Evolutionary conservation across 1,140 invertebrate species (phyloP), one percentile per base, ranked within the genome.

Genomic region (Drosophila pandora): DNA sequence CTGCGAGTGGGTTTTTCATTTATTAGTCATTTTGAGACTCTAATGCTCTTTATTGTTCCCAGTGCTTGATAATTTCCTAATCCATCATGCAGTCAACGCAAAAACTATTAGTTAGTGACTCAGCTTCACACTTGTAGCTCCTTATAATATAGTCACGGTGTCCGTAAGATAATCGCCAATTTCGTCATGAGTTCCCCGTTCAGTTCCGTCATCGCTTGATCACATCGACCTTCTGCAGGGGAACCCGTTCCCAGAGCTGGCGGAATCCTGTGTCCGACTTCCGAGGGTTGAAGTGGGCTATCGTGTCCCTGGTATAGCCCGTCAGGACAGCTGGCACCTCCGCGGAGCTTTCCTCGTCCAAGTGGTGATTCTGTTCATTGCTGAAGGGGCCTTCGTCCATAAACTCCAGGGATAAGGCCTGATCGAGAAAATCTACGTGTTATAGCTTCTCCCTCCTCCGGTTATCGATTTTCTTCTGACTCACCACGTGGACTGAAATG

Each of bases 201-300:
- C 25, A 2, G 21, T 2, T 22, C 34, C 65, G 77, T 58, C 69
- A 34, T 2, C 77, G 47, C 58, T 85, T 85, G 28, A 85, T 85
- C 43, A 85, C 77, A 52, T 85, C 78, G 34, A 55, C 55, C 39
- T 87, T 88, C 30, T 87, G 75, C 0, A 48, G 59, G 0, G 82
- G 82, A 39, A 87, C 67, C 0, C 79, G 70, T 37, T 87, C 82
- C 82, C 82, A 87, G 0, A 65, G 49, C 6, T 77, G 73, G 3
- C 79, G 78, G 12, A 88, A 87, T 3, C 73, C 64, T 0, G 62
- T 53, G 43, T 87, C 83, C 9, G 52, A 9, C 12, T 87, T 82
- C 1, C 67, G 71, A 0, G 82, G 83, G 67, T 87, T 87, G 21
- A 79, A 88, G 12, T 72, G 79, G 0, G 70, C 79, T 25, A 87